phyloP scores from a whole-genome alignment of 2,888 invertebrate species.

The Tortricodes alternella region DNA sequence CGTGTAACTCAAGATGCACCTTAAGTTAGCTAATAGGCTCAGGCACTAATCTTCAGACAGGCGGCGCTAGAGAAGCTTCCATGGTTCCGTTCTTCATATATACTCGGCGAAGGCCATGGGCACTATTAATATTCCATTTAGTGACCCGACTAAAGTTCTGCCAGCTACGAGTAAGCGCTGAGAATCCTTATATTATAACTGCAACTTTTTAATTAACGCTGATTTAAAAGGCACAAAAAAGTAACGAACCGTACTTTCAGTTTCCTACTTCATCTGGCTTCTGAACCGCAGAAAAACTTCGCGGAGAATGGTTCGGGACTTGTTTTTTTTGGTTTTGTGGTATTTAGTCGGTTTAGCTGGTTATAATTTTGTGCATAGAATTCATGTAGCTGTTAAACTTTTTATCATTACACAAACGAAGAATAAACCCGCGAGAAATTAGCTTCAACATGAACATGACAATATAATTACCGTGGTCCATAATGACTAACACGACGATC shows the following conservation, averaged over 20 bases:
- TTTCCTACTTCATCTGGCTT: constrained; percentile 55
- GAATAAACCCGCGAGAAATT: constrained; percentile 36
- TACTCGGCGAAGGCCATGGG: constrained; percentile 36
- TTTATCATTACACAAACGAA: constrained; percentile 33
- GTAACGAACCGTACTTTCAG: constrained; percentile 44
- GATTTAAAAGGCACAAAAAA: constrained; percentile 58
- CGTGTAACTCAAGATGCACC: constrained; percentile 3
- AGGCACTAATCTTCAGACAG: constrained; percentile 35
- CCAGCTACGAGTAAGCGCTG: constrained; percentile 39
- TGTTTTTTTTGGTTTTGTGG: neutral
- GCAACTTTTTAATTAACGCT: constrained; percentile 69
- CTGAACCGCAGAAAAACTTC: constrained; percentile 32
- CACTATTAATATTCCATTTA: constrained; percentile 58
- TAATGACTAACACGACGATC: constrained; percentile 72
- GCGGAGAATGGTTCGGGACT: neutral
- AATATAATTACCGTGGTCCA: constrained; percentile 64
- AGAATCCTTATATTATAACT: constrained; percentile 56
- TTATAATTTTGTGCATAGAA: too few species aligned
- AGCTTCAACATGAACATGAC: constrained; percentile 59
- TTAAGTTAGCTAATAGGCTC: constrained; percentile 26
- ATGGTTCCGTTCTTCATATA: constrained; percentile 42
- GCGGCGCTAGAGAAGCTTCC: constrained; percentile 34
- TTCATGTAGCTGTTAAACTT: constrained; percentile 36
- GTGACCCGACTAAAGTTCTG: constrained; percentile 36
- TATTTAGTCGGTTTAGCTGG: neutral